Evolutionary conservation across 1,140 invertebrate genomes (phyloP).

Genomic region (Drosophila pruinosa): DNA sequence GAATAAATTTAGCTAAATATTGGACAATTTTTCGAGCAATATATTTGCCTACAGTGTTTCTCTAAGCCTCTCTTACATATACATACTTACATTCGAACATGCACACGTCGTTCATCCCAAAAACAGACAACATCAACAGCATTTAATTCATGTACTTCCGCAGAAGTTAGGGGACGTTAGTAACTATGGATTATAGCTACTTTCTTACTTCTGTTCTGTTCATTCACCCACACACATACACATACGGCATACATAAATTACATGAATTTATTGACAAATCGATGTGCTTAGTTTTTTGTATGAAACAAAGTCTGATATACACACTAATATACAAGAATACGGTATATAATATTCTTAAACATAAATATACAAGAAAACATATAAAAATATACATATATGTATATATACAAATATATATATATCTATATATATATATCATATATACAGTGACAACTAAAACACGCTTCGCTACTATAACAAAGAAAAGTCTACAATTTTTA

Average conservation of each 20-base stretch:
- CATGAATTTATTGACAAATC: conserved; percentile 79
- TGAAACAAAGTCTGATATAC: conserved; percentile 81
- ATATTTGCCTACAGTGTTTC: conserved; percentile 74
- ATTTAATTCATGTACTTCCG: neutral
- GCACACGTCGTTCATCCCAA: conserved; percentile 7
- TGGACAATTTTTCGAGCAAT: conserved; percentile 70
- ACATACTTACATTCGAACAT: conserved; percentile 18
- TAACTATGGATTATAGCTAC: no score
- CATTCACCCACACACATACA: neutral
- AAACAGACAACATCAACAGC: conserved; percentile 19
- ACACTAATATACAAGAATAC: conserved; percentile 79
- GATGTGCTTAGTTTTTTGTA: conserved; percentile 78
- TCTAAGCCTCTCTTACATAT: conserved; percentile 58
- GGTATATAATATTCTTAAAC: conserved; percentile 76
- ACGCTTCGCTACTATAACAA: conserved; percentile 58
- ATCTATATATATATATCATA: conserved; percentile 45
- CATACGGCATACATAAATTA: conserved; percentile 20
- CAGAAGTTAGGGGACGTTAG: neutral
- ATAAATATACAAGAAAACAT: conserved; percentile 67
- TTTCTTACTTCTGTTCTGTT: neutral
- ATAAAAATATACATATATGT: conserved; percentile 30
- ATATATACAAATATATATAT: conserved; percentile 26
- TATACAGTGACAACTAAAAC: conserved; percentile 47
- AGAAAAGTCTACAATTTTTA: conserved; percentile 45
- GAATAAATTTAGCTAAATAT: conserved; percentile 44